Base-by-base conservation (phyloP, 2,888 invertebrate species). In the Myopa tessellatipennis region DNA sequence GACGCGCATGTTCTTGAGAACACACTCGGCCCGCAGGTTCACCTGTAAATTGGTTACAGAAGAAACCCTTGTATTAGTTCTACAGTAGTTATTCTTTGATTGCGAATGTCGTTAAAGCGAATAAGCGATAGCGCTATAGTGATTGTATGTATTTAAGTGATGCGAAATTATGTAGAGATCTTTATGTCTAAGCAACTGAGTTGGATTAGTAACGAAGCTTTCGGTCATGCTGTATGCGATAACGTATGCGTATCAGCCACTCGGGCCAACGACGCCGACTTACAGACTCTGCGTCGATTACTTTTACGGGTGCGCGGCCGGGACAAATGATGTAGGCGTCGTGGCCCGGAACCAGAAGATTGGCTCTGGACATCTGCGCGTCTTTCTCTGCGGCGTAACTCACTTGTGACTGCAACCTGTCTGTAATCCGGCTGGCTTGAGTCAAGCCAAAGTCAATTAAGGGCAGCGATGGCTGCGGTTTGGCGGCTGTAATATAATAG, bases 281-380 rank as follows among this genome's bases (percentile, higher is more conserved):
- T 87, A 90, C 90, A 78, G 89, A 84, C 83, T 88, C 85, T 52
- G 81, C 81, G 34, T 86, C 82, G 52, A 87, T 87, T 40, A 90
- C 85, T 82, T 85, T 87, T 50, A 89, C 83, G 4, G 90, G 85
- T 55, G 85, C 83, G 70, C 86, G 85, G 63, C 86, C 87, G 4
- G 87, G 86, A 76, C 90, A 90, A 36, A 89, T 79, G 12, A 90
- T 85, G 76, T 85, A 90, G 14, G 89, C 87, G 60, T 88, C 90
- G 70, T 87, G 87, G 45, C 85, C 85, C 1, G 83, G 73, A 45
- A n/a, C n/a, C n/a, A 83, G 74, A 16, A 79, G 80, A 50, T 81
- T 83, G 3, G 82, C 45, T 63, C 79, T 83, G 16, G 76, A 79
- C 26, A 82, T 67, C 7, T 58, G 58, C 14, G 16, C 52, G 16